These are phyloP conservation scores for Brachionus calyciflorus DNA, from an alignment of 1,140 invertebrate genomes.

Conservation along the genomic window DNA sequence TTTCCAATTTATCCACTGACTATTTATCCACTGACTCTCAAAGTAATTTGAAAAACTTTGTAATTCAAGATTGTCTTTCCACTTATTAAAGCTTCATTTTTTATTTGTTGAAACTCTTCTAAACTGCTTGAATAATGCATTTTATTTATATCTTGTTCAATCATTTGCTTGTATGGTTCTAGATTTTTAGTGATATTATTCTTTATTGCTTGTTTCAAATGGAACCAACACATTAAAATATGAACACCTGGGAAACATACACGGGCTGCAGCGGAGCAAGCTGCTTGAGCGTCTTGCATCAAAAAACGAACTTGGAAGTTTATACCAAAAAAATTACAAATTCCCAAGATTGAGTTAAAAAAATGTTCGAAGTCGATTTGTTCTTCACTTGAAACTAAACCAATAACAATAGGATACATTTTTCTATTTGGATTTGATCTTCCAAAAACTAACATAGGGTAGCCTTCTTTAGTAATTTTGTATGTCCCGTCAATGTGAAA, in stretches of 20 bases:
- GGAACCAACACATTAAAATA: background rate
- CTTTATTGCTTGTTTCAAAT: slow-evolving; percentile 13
- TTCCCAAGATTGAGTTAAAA: background rate
- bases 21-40: no score
- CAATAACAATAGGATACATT: slow-evolving; percentile 4
- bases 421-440: slow-evolving; percentile 12
- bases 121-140: slow-evolving; percentile 23
- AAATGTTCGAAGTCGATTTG: background rate
- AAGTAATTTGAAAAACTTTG: no score
- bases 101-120: no score
- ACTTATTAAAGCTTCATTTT: no score
- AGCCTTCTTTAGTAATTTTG: slow-evolving; percentile 13
- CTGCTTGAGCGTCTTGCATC: no score
- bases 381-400: slow-evolving; percentile 16
- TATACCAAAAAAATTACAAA: background rate
- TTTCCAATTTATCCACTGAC: no score
- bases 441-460: background rate
- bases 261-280: slow-evolving; percentile 4
- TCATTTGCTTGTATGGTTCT: background rate
- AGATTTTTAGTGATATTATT: slow-evolving; percentile 8
- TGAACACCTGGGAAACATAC: slow-evolving; percentile 6
- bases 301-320: slow-evolving; percentile 4
- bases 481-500: slow-evolving; percentile 1
- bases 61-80: no score
- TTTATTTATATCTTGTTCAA: background rate